phyloP scores from a whole-genome alignment of 2,113 vertebrate genomes.

The human (Homo sapiens) region GRCh38 chr18:78194501-78195000 shows the following conservation, averaged over 20 bases:
- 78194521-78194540: accelerated
- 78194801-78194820: background rate
- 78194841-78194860: background rate
- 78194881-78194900: background rate
- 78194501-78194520: no score
- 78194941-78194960: no score
- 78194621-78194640: background rate
- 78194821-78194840: background rate
- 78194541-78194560: background rate
- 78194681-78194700: background rate
- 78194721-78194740: background rate
- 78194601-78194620: background rate
- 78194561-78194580: background rate
- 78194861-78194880: background rate
- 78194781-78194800: no score
- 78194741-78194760: background rate
- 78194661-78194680: background rate
- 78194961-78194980: accelerated
- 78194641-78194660: background rate
- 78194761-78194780: background rate
- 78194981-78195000: no score
- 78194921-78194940: background rate
- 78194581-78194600: background rate
- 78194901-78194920: accelerated
- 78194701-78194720: accelerated